Base-by-base conservation (phyloP, 2,113 vertebrate genomes). In the Pangasianodon hypophthalmus region DNA sequence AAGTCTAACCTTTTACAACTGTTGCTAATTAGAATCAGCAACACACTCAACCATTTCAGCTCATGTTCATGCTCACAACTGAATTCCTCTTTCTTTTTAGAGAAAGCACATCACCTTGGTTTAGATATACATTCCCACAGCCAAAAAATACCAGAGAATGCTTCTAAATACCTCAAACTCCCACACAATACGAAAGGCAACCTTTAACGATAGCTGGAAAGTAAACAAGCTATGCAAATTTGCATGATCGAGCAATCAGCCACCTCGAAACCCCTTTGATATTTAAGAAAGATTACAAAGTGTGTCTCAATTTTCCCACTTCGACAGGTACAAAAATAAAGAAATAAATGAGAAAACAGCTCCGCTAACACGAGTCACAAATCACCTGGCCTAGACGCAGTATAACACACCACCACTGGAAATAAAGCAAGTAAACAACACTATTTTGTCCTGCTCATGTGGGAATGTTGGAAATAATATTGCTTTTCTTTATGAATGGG, bases 341-440 rank as follows among this genome's bases (percentile, higher is more conserved):
- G 6, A 60, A 60, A 24, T 62, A 37, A 54, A 81, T 10, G 7
- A 54, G 6, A 24, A 84, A 94, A 95, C 94, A 94, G 94, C 75
- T 93, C 94, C 92, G 93, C 94, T 95, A 95, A 94, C 94, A 93
- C 92, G 93, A 95, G 94, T 95, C 93, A 92, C 94, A 94, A 91
- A 91, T 93, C 21, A 92, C 93, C 92, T 91, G 91, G 91, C 86
- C 92, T 94, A 94, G 92, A 92, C 32, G 29, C 91, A 88, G 88
- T 89, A 90, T 90, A 93, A 94, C 93, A 93, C 93, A 88, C 93
- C 94, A 93, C 93, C 93, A 90, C 90, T 91, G 91, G 90, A 91
- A 92, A 94, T 92, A 92, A 93, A 73, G 56, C 37, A 73, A 88
- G 64, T 84, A 93, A 91, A 92, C 94, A 94, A 88, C 90, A 92